A percentile compares a stretch with the other conserved stretches of the same genome.
Evolutionary conservation across 2,888 invertebrate species (phyloP).

Genomic region (Stratiomys singularior): DNA sequence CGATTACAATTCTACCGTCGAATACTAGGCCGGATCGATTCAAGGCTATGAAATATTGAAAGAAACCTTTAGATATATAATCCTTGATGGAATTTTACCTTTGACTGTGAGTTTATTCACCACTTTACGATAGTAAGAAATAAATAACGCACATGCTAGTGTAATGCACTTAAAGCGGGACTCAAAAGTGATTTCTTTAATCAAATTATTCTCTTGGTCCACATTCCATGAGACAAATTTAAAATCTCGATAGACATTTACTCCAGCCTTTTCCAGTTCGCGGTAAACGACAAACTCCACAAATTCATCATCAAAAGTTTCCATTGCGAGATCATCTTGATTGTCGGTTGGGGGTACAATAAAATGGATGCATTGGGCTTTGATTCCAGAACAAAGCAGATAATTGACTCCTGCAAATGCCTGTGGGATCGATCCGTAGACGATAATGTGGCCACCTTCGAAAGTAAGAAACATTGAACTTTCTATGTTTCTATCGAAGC

Average conservation of each 20-base stretch:
- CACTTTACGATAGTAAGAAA: conserved; percentile 59
- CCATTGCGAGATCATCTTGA: conserved; percentile 53
- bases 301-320: conserved; percentile 54
- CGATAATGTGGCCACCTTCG: conserved; percentile 58
- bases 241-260: conserved; percentile 58
- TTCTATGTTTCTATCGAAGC: not conserved
- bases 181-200: conserved; percentile 55
- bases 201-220: conserved; percentile 54
- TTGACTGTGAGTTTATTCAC: conserved; percentile 57
- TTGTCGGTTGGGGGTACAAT: conserved; percentile 59
- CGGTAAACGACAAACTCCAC: conserved; percentile 56
- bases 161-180: conserved; percentile 54
- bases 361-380: conserved; percentile 65
- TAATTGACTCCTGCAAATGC: conserved; percentile 67
- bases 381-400: conserved; percentile 65
- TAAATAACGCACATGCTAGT: conserved; percentile 58
- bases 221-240: conserved; percentile 59
- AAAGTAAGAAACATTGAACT: not conserved
- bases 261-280: conserved; percentile 54
- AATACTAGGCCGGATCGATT: conserved; percentile 70
- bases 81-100: conserved; percentile 12
- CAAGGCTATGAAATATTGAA: conserved; percentile 67
- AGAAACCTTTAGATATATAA: not conserved
- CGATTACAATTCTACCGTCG: conserved; percentile 74
- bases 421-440: conserved; percentile 68